These are phyloP conservation scores for Linepithema humile DNA, from an alignment of 1,140 invertebrate genomes.

Conservation along the genomic window DNA sequence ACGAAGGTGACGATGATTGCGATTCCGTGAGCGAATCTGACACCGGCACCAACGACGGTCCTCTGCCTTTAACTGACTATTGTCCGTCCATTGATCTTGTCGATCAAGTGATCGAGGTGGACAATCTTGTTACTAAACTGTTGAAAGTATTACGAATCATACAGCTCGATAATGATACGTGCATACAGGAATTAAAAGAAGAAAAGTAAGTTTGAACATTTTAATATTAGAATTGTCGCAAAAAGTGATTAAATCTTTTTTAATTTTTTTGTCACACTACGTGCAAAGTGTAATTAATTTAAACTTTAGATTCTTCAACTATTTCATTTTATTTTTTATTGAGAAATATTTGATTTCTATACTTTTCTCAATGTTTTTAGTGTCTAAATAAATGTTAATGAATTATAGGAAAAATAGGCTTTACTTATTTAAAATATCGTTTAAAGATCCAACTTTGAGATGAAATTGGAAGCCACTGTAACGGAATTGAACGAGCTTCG, in stretches of 20 bases:
- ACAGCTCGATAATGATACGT: constrained; percentile 88
- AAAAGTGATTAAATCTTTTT: too few species aligned
- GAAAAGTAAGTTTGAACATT: constrained; percentile 80
- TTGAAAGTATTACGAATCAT: constrained; percentile 90
- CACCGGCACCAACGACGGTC: constrained; percentile 75
- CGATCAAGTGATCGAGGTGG: constrained; percentile 90
- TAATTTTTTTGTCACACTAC: too few species aligned
- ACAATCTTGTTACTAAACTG: constrained; percentile 90
- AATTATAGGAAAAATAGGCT: background rate
- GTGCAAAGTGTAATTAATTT: too few species aligned
- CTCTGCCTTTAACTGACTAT: constrained; percentile 77
- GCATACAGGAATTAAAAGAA: constrained; percentile 86
- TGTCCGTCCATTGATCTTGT: constrained; percentile 85
- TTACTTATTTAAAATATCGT: background rate
- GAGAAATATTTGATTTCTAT: too few species aligned
- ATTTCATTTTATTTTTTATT: too few species aligned
- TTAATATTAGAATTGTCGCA: background rate
- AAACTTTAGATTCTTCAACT: too few species aligned
- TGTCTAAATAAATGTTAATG: background rate
- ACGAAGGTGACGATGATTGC: constrained; percentile 81
- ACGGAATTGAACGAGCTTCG: constrained; percentile 75
- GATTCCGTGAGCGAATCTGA: constrained; percentile 81
- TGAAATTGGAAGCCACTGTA: constrained; percentile 73
- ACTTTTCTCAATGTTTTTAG: too few species aligned
- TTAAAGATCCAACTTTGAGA: constrained; percentile 77